Conservation (phyloP, 2,888 invertebrate genomes). For the Scaptomyza parva region DNA sequence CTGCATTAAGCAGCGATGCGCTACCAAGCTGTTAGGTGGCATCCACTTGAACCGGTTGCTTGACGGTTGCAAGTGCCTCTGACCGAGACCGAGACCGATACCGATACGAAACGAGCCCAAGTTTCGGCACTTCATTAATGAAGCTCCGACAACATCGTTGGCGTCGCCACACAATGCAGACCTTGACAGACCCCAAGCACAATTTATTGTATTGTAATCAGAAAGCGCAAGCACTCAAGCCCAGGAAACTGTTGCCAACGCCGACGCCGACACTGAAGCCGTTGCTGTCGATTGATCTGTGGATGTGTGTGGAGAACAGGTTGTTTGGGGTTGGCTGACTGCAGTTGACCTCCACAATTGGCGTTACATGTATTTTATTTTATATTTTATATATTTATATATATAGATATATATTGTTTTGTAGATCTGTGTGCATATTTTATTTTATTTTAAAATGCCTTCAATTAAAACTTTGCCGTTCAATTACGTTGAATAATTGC, state of each 20-base stretch:
- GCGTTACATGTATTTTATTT: slow-evolving; percentile 56
- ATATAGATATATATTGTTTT: not conserved
- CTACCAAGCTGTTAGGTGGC: slow-evolving; percentile 48
- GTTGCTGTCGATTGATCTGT: slow-evolving; percentile 35
- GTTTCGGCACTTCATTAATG: slow-evolving; percentile 80
- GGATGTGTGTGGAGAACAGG: slow-evolving; percentile 66
- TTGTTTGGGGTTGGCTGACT: slow-evolving; percentile 62
- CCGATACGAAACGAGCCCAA: slow-evolving; percentile 65
- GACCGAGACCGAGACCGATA: slow-evolving; percentile 4
- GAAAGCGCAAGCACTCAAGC: slow-evolving; percentile 31
- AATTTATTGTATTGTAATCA: slow-evolving; percentile 68
- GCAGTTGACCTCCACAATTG: slow-evolving; percentile 72
- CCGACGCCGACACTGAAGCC: not conserved
- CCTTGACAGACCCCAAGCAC: slow-evolving; percentile 64
- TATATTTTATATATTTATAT: not conserved
- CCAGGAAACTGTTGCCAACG: slow-evolving; percentile 57
- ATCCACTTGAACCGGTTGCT: slow-evolving; percentile 65
- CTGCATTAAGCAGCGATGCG: slow-evolving; percentile 58
- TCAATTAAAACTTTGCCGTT: slow-evolving; percentile 64
- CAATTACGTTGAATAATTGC: slow-evolving; percentile 61
- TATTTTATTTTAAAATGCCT: slow-evolving; percentile 54
- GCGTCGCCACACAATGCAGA: slow-evolving; percentile 39
- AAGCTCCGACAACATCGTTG: slow-evolving; percentile 50
- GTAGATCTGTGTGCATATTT: slow-evolving; percentile 34
- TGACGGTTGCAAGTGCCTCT: slow-evolving; percentile 60